Percentiles rank a stretch among this genome's conserved stretches.
Conservation (phyloP, 2,797 vertebrate species). For the Sylvilagus floridanus region DNA sequence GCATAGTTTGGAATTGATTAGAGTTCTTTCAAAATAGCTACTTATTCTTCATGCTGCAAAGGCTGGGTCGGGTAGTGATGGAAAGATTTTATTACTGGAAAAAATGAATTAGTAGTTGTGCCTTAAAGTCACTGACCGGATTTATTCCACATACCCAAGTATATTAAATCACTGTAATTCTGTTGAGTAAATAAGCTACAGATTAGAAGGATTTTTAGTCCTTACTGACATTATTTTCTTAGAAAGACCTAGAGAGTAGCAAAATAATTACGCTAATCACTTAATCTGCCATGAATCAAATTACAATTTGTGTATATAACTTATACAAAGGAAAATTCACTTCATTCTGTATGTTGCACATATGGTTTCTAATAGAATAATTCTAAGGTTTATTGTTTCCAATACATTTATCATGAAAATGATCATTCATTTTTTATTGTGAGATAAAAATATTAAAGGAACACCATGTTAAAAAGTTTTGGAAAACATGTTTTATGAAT, state of each 20-base stretch:
- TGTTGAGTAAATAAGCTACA: not conserved
- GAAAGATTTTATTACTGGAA: not conserved
- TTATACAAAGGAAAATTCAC: not conserved
- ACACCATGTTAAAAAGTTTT: not conserved
- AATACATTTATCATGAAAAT: not conserved
- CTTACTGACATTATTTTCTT: not conserved
- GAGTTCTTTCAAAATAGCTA: not conserved
- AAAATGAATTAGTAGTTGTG: not conserved
- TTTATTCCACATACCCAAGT: not conserved
- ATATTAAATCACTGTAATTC: not conserved
- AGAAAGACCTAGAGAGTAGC: not conserved
- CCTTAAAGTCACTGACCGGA: not conserved
- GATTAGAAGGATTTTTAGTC: not conserved
- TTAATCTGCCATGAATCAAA: not conserved
- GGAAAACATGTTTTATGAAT: not conserved
- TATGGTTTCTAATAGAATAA: not conserved
- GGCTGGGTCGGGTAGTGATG: not conserved
- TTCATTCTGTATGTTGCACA: not conserved
- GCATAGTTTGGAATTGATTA: not conserved
- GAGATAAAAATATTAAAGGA: not conserved
- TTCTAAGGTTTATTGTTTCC: not conserved
- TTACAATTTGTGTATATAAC: not conserved
- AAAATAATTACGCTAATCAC: not conserved
- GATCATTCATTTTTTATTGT: not conserved
- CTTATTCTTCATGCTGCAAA: not conserved